Evolutionary conservation across 2,888 invertebrate genomes (phyloP).

Genomic region (Bhutanitis thaidina): DNA sequence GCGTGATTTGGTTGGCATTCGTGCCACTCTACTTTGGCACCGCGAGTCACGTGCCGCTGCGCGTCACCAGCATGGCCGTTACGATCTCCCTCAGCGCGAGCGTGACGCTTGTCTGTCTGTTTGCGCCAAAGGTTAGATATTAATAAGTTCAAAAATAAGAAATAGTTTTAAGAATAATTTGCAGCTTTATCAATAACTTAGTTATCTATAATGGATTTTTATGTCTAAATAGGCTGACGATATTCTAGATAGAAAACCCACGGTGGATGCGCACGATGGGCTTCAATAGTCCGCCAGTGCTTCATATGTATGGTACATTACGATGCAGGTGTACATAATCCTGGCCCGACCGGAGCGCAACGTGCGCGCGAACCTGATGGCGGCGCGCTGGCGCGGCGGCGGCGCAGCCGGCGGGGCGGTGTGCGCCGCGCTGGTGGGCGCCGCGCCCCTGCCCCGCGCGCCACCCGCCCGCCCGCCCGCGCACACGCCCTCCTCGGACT

Average conservation of each 20-base stretch:
- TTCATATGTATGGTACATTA: neutral
- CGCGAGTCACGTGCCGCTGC: constrained; percentile 92
- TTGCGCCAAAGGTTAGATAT: constrained; percentile 97
- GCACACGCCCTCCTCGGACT: constrained; percentile 47
- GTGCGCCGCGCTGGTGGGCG: constrained; percentile 45
- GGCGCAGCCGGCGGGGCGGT: constrained; percentile 31
- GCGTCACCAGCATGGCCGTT: constrained; percentile 97
- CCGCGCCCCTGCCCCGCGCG: constrained; percentile 34
- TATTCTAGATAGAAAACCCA: too few species aligned
- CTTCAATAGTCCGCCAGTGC: too few species aligned
- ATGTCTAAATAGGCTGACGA: too few species aligned
- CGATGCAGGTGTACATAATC: constrained; percentile 56
- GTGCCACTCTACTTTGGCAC: constrained; percentile 98
- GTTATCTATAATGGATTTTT: too few species aligned
- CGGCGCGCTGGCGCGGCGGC: constrained; percentile 40
- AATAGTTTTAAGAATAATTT: too few species aligned
- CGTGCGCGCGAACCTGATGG: constrained; percentile 58
- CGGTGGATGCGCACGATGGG: too few species aligned
- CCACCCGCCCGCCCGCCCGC: constrained; percentile 31
- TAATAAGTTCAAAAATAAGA: too few species aligned
- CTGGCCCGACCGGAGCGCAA: constrained; percentile 61
- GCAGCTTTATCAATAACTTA: too few species aligned
- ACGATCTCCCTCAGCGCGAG: constrained; percentile 96
- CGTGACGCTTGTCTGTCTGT: constrained; percentile 95
- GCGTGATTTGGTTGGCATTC: constrained; percentile 98